Percentiles rank a stretch among this genome's conserved stretches.
phyloP scores from a whole-genome alignment of 2,113 vertebrate genomes.

The Trichomycterus rosablanca region DNA sequence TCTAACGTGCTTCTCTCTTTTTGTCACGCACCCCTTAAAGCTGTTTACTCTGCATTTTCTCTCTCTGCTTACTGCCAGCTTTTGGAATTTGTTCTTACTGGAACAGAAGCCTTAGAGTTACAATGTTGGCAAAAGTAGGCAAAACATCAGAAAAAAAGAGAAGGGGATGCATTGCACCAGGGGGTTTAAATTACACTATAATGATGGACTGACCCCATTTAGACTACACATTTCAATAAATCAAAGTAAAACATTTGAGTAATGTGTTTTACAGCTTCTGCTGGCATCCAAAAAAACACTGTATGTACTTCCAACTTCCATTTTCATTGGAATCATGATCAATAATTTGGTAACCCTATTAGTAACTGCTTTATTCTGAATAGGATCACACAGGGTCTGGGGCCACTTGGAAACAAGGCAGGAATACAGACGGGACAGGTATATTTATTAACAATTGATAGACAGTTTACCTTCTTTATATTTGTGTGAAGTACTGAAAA shows the following conservation, averaged over 20 bases:
- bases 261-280: background rate
- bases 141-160: background rate
- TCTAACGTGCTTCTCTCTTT: slow-evolving; percentile 25
- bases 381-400: no score
- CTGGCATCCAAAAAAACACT: background rate
- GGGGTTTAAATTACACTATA: background rate
- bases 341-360: no score
- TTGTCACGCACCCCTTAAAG: slow-evolving; percentile 35
- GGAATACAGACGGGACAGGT: no score
- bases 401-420: no score
- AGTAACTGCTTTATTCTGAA: no score
- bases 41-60: slow-evolving; percentile 62
- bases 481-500: no score
- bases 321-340: no score
- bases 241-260: background rate
- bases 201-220: background rate
- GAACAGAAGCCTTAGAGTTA: slow-evolving; percentile 23
- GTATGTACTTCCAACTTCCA: no score
- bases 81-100: slow-evolving; percentile 24
- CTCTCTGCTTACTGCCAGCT: slow-evolving; percentile 19
- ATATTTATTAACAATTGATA: no score
- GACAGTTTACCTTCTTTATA: no score
- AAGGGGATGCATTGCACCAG: background rate
- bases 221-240: background rate
- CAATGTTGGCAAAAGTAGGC: slow-evolving; percentile 5